Evolutionary conservation across 2,888 invertebrate genomes (phyloP).

Genomic region (Drosophila conformis): DNA sequence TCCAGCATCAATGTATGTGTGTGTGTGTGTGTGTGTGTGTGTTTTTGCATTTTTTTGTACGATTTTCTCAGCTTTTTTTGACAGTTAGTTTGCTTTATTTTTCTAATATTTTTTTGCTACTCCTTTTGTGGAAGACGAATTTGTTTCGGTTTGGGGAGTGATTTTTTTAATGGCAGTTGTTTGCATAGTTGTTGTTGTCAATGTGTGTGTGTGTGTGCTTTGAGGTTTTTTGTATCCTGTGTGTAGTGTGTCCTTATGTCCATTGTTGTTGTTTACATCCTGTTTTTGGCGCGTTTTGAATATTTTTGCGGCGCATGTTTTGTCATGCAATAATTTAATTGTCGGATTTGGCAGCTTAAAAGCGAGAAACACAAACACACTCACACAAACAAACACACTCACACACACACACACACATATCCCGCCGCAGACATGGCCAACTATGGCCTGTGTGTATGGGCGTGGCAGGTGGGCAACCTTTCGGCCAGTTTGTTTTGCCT

Average conservation of each 20-base stretch:
- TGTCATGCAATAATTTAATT: conserved; percentile 81
- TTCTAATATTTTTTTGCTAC: conserved; percentile 19
- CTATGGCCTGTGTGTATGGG: conserved; percentile 23
- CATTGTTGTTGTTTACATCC: conserved; percentile 74
- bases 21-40: conserved; percentile 23
- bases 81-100: conserved; percentile 6
- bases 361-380: conserved; percentile 27
- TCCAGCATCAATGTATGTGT: conserved; percentile 15
- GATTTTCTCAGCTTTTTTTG: conserved; percentile 31
- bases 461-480: conserved; percentile 32
- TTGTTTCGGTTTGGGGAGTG: conserved; percentile 43
- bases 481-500: conserved; percentile 17
- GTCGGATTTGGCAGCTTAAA: conserved; percentile 80
- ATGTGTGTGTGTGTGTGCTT: conserved; percentile 26
- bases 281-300: conserved; percentile 80
- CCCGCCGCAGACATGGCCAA: conserved; percentile 24
- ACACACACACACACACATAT: neutral
- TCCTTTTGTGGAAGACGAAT: conserved; percentile 62
- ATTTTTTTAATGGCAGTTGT: conserved; percentile 34
- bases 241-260: conserved; percentile 33
- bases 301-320: conserved; percentile 79
- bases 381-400: neutral
- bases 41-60: conserved; percentile 24
- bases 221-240: conserved; percentile 43
- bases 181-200: conserved; percentile 24